Evolutionary conservation across 2,888 invertebrate genomes (phyloP).

Genomic region (Morpho achilles): DNA sequence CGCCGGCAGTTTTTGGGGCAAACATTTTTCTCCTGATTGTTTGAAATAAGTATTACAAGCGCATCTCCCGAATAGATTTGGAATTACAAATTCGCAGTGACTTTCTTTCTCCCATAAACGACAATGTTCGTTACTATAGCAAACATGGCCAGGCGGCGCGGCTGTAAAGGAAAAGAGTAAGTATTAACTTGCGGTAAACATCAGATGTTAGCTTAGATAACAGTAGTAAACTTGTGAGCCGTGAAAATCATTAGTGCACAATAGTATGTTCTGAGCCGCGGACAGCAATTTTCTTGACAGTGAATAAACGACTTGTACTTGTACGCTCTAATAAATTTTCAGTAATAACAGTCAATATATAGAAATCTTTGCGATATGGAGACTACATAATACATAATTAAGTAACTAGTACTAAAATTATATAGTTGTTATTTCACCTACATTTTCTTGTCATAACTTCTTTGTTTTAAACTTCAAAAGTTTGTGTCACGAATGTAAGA

Average conservation of each 20-base stretch:
- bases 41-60: constrained; percentile 85
- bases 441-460: no score
- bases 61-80: constrained; percentile 93
- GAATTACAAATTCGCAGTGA: constrained; percentile 93
- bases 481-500: constrained; percentile 7
- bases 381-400: not conserved
- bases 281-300: constrained; percentile 50
- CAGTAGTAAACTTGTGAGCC: constrained; percentile 25
- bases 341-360: constrained; percentile 2
- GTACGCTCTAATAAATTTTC: constrained; percentile 52
- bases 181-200: constrained; percentile 11
- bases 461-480: no score
- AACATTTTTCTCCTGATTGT: constrained; percentile 82
- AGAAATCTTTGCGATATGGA: not conserved
- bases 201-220: constrained; percentile 13
- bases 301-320: constrained; percentile 49
- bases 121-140: constrained; percentile 94
- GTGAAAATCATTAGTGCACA: constrained; percentile 24
- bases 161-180: constrained; percentile 75
- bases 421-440: no score
- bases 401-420: no score
- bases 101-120: constrained; percentile 89
- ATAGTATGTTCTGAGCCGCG: constrained; percentile 34
- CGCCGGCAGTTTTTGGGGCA: constrained; percentile 55
- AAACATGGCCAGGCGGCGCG: constrained; percentile 90